phyloP scores from a whole-genome alignment of 2,888 invertebrate genomes.

The Sussaba pulchella region DNA sequence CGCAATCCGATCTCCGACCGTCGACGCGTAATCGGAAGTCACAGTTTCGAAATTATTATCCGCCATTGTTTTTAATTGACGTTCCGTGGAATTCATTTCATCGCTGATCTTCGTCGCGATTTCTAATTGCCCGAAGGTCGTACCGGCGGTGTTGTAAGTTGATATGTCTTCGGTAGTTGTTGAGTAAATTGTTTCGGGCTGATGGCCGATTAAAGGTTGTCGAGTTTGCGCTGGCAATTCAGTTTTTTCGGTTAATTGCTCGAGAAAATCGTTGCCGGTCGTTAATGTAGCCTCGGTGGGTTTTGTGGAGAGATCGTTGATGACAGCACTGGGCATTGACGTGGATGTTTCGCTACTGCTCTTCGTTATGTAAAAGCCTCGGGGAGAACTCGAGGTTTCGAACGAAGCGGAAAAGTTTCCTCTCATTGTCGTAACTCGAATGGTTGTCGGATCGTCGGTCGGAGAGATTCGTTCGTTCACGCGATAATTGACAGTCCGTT shows the following conservation, averaged over 20 bases:
- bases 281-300: not conserved
- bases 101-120: not conserved
- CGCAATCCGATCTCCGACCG: slow-evolving; percentile 10
- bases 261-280: not conserved
- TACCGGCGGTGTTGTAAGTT: slow-evolving; percentile 9
- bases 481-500: not conserved
- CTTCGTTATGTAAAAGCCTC: slow-evolving; percentile 72
- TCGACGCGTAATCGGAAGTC: slow-evolving; percentile 20
- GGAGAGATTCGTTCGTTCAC: slow-evolving; percentile 9
- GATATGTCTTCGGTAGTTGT: slow-evolving; percentile 23
- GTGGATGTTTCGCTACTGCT: slow-evolving; percentile 49
- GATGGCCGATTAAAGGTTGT: too few relatives aligned
- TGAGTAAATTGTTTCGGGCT: not conserved
- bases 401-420: slow-evolving; percentile 59
- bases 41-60: slow-evolving; percentile 23
- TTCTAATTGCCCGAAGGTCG: slow-evolving; percentile 2
- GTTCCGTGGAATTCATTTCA: slow-evolving; percentile 19
- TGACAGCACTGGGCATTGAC: not conserved
- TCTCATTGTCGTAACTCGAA: slow-evolving; percentile 71
- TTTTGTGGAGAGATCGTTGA: not conserved
- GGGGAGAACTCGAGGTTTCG: slow-evolving; percentile 37
- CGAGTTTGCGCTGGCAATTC: slow-evolving; percentile 8
- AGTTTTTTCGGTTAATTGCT: slow-evolving; percentile 24
- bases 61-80: slow-evolving; percentile 6
- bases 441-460: slow-evolving; percentile 36